Conservation (phyloP, 2,113 vertebrate species). For the Rostratula benghalensis region DNA sequence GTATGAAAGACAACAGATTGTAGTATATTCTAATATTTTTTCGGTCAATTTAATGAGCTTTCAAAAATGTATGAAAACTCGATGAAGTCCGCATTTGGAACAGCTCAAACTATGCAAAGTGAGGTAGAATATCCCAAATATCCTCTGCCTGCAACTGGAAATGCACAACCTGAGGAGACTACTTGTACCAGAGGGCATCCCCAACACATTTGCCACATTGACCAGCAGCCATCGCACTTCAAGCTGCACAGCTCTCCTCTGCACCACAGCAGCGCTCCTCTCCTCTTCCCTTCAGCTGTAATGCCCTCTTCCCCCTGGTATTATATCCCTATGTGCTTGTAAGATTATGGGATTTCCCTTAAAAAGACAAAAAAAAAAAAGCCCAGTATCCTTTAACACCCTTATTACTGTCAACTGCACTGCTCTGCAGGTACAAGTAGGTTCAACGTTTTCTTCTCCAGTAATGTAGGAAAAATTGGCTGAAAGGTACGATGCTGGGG, state of each 20-base stretch:
- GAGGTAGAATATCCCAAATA: background rate
- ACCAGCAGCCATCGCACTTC: background rate
- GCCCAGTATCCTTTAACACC: background rate
- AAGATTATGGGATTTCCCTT: background rate
- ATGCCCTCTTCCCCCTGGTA: background rate
- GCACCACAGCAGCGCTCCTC: background rate
- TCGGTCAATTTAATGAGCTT: background rate
- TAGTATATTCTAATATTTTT: background rate
- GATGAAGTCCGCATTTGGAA: background rate
- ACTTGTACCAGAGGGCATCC: background rate
- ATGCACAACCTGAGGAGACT: background rate
- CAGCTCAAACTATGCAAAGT: background rate
- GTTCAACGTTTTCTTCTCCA: background rate
- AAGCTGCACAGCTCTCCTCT: background rate
- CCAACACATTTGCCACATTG: rapidly evolving
- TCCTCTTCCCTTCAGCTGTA: background rate
- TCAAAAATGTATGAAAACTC: background rate
- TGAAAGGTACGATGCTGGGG: background rate
- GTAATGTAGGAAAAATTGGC: background rate
- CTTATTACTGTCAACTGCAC: background rate
- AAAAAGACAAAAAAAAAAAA: background rate
- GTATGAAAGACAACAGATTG: background rate
- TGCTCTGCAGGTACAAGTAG: background rate
- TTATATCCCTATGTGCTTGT: background rate
- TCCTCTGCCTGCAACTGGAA: background rate